A percentile compares a stretch with the other conserved stretches of the same genome.
These are phyloP conservation scores for Dasysyrphus albostriatus DNA, from an alignment of 2,888 invertebrate species.

Conservation along the genomic window DNA sequence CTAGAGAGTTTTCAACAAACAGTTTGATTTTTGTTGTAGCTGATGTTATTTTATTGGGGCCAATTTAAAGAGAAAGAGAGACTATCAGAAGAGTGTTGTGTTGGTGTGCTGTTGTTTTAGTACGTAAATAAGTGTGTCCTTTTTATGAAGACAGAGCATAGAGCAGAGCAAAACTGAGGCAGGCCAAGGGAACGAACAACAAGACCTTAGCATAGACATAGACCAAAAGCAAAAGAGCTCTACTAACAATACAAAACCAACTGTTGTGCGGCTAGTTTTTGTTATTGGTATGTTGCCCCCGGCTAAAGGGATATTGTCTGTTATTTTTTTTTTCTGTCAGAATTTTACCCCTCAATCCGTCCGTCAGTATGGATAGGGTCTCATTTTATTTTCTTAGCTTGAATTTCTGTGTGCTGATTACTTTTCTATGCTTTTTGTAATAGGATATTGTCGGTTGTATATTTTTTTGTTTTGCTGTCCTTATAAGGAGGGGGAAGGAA, in stretches of 20 bases:
- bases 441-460: constrained; percentile 61
- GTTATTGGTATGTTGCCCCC: constrained; percentile 67
- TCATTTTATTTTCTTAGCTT: constrained; percentile 54
- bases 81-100: constrained; percentile 52
- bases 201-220: constrained; percentile 31
- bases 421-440: constrained; percentile 73
- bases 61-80: constrained; percentile 56
- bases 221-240: constrained; percentile 13
- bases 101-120: constrained; percentile 69
- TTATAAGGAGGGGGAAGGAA: background rate
- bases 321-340: constrained; percentile 9
- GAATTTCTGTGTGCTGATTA: constrained; percentile 66
- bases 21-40: constrained; percentile 3
- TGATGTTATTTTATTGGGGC: background rate
- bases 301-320: constrained; percentile 64
- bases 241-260: constrained; percentile 70
- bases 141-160: constrained; percentile 36
- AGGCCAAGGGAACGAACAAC: constrained; percentile 8
- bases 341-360: constrained; percentile 5
- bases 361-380: constrained; percentile 16
- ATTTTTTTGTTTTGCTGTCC: background rate
- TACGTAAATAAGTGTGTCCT: constrained; percentile 71
- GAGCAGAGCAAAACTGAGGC: constrained; percentile 12
- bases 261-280: constrained; percentile 75
- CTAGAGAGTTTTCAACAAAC: constrained; percentile 45